Percentiles rank a stretch among this genome's conserved stretches.
phyloP scores from a whole-genome alignment of 2,113 vertebrate species.

The Cyanocitta stelleri region DNA sequence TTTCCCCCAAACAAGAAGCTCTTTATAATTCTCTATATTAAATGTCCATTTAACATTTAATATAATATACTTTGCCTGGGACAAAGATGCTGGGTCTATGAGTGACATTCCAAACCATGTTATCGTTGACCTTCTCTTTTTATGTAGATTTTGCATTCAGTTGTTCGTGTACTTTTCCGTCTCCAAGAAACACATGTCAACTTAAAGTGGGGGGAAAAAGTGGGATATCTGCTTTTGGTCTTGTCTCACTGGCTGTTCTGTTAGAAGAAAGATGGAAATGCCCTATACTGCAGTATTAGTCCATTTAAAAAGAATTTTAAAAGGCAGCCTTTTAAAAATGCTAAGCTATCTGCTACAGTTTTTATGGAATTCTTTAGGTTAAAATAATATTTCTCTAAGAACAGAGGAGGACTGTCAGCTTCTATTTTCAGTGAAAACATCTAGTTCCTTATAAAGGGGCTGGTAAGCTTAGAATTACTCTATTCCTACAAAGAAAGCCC shows the following conservation, averaged over 20 bases:
- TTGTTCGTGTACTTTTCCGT: not conserved
- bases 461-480: not conserved
- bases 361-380: slow-evolving; percentile 38
- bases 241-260: not conserved
- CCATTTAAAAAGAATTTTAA: not conserved
- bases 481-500: slow-evolving; percentile 27
- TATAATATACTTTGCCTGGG: not conserved
- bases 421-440: slow-evolving; percentile 63
- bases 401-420: slow-evolving; percentile 57
- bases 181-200: not conserved
- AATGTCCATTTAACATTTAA: not conserved
- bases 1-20: not conserved
- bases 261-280: not conserved
- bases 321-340: not conserved
- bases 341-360: not conserved
- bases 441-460: not conserved
- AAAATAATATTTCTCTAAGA: slow-evolving; percentile 49
- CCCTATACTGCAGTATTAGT: not conserved
- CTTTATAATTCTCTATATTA: slow-evolving; percentile 26
- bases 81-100: not conserved
- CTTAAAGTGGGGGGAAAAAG: not conserved
- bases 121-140: not conserved
- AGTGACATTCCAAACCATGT: not conserved
- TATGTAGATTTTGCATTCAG: not conserved
- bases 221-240: not conserved